Base-by-base conservation (phyloP, 2,888 invertebrate species). In the Anoncus sp. region DNA sequence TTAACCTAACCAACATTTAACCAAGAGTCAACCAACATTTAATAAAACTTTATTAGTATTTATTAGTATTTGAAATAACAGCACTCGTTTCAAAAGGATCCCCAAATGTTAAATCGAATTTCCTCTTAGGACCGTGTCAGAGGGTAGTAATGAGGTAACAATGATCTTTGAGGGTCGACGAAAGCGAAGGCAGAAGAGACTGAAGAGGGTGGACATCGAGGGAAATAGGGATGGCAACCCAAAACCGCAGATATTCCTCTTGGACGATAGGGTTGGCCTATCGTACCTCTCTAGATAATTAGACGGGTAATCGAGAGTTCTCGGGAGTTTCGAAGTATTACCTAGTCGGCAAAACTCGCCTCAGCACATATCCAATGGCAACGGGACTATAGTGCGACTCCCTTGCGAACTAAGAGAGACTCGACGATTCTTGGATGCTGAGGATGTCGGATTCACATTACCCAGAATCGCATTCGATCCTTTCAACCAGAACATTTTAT, bases 121-220 rank as follows among this genome's bases (percentile, higher is more conserved):
- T 60, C 49, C 51, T 77, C 66, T 18, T 20, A 77, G 66, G 62
- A 76, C 27, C 47, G 83, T 82, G 84, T 85, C 85, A 86, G 87
- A 89, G 87, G 87, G 87, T 86, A 85, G 87, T 89, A 89, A 90
- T 87, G 90, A 88, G 84, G 88, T 90, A 90, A 90, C 88, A 90
- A 90, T 90, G 88, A 89, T 86, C 88, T 87, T 82, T 63, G 63
- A 78, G 81, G 79, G 79, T 77, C 83, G 79, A 79, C 76, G 55
- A 67, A 47, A 66, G 55, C 55, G 66, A 51, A 73, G 38, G 20
- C 73, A 22, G 27, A 6, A 59, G 77, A 62, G 74, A n/a, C n/a
- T 77, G 71, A 82, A 84, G 84, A 82, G 83, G 85, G 71, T 73
- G 81, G n/a, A 76, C 77, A 80, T 79, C 84, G 83, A 77, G 79